These are phyloP conservation scores for Nannoperca australis DNA, from an alignment of 2,797 vertebrate species.

Conservation along the genomic window DNA sequence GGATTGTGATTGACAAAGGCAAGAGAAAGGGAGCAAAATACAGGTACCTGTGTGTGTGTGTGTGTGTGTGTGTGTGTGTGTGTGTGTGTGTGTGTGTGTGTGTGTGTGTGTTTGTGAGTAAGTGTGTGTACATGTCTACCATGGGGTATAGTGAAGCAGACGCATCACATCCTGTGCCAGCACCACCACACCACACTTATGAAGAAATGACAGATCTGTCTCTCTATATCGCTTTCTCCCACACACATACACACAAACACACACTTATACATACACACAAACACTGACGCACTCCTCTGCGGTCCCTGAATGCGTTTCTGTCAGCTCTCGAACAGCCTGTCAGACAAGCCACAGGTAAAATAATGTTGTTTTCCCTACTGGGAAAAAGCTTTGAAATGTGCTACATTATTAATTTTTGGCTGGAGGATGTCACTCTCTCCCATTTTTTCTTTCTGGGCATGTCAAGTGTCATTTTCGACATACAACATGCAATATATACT, in stretches of 20 bases:
- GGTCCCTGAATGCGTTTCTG: constrained; percentile 68
- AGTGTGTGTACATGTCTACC: constrained; percentile 44
- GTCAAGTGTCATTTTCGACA: constrained; percentile 43
- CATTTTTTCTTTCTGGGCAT: constrained; percentile 28
- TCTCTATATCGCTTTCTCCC: constrained; percentile 53
- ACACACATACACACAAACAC: constrained; percentile 23
- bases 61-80: constrained; percentile 8
- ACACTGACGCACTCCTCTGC: constrained; percentile 48
- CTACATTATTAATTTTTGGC: constrained; percentile 79
- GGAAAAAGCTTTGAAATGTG: constrained; percentile 75
- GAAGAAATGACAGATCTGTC: constrained; percentile 74
- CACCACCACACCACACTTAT: constrained; percentile 55
- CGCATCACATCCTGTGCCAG: constrained; percentile 65
- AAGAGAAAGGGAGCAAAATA: constrained; percentile 46
- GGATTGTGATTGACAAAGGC: constrained; percentile 64
- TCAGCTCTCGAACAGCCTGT: constrained; percentile 75
- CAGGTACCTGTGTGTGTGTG: constrained; percentile 19
- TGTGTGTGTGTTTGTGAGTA: constrained; percentile 17
- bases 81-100: constrained; percentile 31
- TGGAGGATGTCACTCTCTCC: constrained; percentile 63
- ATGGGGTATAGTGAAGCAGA: constrained; percentile 50
- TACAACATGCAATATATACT: constrained; percentile 12
- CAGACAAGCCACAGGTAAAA: constrained; percentile 80
- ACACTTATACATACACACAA: constrained; percentile 34
- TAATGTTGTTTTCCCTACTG: constrained; percentile 73